A percentile compares a stretch with the other conserved stretches of the same genome.
phyloP scores from a whole-genome alignment of 2,797 vertebrate species.

The Alcedo atthis region DNA sequence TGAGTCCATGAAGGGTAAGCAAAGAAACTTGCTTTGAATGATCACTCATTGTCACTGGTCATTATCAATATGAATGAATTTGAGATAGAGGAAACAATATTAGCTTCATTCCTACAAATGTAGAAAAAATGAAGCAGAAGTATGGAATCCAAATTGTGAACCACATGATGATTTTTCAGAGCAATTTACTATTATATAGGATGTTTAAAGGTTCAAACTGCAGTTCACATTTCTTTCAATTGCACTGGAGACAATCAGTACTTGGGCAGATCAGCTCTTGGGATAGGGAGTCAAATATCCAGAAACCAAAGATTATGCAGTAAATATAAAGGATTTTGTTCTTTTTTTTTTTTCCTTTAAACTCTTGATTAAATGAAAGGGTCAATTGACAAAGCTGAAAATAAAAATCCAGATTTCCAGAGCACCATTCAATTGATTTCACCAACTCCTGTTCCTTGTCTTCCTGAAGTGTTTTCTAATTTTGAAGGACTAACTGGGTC shows the following conservation, averaged over 20 bases:
- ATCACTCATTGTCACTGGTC: accelerated
- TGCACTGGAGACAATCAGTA: neutral
- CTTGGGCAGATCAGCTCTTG: neutral
- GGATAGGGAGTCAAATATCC: neutral
- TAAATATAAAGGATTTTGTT: neutral
- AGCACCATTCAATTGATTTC: neutral
- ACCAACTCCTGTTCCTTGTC: neutral
- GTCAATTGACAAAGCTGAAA: neutral
- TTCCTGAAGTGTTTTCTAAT: neutral
- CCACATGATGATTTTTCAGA: neutral
- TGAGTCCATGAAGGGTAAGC: neutral
- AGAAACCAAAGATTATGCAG: neutral
- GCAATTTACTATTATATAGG: neutral
- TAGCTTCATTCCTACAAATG: neutral
- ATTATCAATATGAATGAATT: neutral
- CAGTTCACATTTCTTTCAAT: neutral
- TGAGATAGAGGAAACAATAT: neutral
- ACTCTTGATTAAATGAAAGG: neutral
- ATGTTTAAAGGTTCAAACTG: neutral
- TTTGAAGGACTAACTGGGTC: neutral
- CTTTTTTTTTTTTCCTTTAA: neutral
- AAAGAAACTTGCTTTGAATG: neutral
- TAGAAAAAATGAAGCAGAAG: neutral
- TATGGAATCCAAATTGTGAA: neutral
- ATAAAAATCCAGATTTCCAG: neutral